Conservation (phyloP, 2,797 vertebrate genomes). For the Miichthys miiuy region DNA sequence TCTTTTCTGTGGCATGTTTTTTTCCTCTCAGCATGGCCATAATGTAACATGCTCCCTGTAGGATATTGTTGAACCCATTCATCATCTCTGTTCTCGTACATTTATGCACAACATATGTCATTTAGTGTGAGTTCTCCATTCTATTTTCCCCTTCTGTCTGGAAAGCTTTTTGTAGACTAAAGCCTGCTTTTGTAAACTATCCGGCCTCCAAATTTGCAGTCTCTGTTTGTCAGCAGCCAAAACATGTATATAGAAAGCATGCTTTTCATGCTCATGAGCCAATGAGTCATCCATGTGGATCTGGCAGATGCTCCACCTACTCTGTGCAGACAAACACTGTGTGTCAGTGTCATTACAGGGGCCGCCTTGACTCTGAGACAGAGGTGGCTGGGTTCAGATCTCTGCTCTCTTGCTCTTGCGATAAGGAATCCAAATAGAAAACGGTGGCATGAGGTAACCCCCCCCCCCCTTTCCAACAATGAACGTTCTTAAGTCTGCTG, state of each 20-base stretch:
- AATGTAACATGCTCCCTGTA: background rate
- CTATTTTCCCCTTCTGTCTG: slow-evolving; percentile 8
- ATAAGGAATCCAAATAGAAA: slow-evolving; percentile 41
- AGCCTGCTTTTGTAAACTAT: slow-evolving; percentile 26
- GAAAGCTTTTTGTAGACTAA: slow-evolving; percentile 15
- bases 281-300: slow-evolving; percentile 38
- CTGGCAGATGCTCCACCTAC: slow-evolving; percentile 13
- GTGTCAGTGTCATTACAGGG: slow-evolving; percentile 42
- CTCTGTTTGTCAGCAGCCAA: slow-evolving; percentile 41
- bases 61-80: background rate
- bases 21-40: background rate
- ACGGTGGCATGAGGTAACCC: slow-evolving; percentile 20
- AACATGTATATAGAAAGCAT: slow-evolving; percentile 29
- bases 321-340: slow-evolving; percentile 42
- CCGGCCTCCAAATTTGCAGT: slow-evolving; percentile 6
- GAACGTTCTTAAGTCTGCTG: slow-evolving; percentile 52
- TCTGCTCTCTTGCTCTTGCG: slow-evolving; percentile 14
- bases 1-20: background rate
- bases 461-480: slow-evolving; percentile 5
- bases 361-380: slow-evolving; percentile 6
- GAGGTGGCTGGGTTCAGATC: slow-evolving; percentile 41
- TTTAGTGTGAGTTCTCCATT: background rate
- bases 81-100: slow-evolving; percentile 13
- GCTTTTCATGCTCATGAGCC: slow-evolving; percentile 3
- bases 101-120: slow-evolving; percentile 20